Evolutionary conservation across 2,888 invertebrate genomes (phyloP).

Genomic region (Diarsia dahlii): DNA sequence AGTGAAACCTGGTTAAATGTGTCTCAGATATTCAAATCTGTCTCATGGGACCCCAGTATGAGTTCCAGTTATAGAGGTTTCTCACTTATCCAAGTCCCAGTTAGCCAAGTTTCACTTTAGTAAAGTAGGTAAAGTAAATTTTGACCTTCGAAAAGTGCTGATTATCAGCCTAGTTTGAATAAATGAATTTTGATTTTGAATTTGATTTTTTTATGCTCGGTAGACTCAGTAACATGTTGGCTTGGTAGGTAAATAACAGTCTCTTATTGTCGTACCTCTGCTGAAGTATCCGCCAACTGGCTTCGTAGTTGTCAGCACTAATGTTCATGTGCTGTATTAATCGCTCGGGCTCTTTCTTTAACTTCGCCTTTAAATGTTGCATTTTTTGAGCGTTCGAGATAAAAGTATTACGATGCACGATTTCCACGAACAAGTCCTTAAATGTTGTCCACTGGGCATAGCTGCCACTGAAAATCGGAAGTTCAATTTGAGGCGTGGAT

Average conservation of each 20-base stretch:
- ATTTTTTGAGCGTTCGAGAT: background rate
- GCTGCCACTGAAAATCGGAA: constrained; percentile 6
- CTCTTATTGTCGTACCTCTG: constrained; percentile 8
- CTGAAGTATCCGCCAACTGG: background rate
- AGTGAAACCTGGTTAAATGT: no score
- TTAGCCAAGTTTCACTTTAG: no score
- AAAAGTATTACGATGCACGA: background rate
- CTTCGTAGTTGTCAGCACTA: background rate
- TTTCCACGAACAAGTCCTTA: constrained; percentile 1
- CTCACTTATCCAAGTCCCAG: no score
- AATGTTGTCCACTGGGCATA: constrained; percentile 1
- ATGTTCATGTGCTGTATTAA: no score
- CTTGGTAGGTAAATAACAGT: constrained; percentile 5
- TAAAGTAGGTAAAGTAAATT: no score
- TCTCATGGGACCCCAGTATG: no score
- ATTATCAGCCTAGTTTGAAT: no score
- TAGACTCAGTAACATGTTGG: background rate
- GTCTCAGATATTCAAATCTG: no score
- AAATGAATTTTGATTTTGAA: no score
- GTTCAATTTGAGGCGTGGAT: constrained; percentile 5
- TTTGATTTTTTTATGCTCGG: background rate
- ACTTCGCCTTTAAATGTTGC: background rate
- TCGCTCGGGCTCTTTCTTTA: no score
- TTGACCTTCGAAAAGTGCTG: no score
- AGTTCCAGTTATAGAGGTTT: no score